A percentile compares a stretch with the other conserved stretches of the same genome.
Conservation (phyloP, 2,888 invertebrate species). For the Andrena dorsata region DNA sequence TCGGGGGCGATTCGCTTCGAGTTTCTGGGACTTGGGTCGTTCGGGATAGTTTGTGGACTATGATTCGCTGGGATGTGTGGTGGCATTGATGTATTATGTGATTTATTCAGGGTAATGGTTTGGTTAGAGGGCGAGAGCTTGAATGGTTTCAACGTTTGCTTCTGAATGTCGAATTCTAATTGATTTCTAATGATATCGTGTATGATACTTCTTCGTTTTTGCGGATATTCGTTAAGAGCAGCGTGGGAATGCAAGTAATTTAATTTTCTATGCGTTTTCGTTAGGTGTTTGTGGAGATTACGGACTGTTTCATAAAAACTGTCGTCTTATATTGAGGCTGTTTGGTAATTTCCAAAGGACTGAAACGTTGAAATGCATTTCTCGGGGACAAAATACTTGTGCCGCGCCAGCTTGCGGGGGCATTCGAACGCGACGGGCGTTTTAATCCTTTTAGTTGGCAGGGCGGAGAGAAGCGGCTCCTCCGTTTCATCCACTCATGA, state of each 20-base stretch:
- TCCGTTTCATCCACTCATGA: constrained; percentile 73
- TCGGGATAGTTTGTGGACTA: neutral
- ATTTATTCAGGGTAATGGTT: neutral
- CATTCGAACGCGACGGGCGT: constrained; percentile 56
- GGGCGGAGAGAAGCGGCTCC: constrained; percentile 29
- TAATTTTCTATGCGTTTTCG: too few species aligned
- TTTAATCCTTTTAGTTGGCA: constrained; percentile 66
- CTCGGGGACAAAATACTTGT: neutral
- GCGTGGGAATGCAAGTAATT: too few species aligned
- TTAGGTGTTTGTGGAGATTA: neutral
- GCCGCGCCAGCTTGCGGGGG: neutral
- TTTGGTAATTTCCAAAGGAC: neutral
- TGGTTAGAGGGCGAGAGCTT: neutral
- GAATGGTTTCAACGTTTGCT: neutral
- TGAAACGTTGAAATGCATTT: neutral
- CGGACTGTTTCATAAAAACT: neutral
- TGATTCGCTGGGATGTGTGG: neutral
- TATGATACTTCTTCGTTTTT: neutral
- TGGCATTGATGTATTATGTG: neutral
- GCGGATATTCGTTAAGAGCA: too few species aligned
- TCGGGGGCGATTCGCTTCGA: neutral
- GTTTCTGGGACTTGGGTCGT: neutral
- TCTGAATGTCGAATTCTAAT: neutral
- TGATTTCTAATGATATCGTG: neutral
- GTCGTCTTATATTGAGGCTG: neutral